Percentiles rank a stretch among this genome's conserved stretches.
Conservation (phyloP, 2,113 vertebrate species). For the Edolisoma coerulescens region DNA sequence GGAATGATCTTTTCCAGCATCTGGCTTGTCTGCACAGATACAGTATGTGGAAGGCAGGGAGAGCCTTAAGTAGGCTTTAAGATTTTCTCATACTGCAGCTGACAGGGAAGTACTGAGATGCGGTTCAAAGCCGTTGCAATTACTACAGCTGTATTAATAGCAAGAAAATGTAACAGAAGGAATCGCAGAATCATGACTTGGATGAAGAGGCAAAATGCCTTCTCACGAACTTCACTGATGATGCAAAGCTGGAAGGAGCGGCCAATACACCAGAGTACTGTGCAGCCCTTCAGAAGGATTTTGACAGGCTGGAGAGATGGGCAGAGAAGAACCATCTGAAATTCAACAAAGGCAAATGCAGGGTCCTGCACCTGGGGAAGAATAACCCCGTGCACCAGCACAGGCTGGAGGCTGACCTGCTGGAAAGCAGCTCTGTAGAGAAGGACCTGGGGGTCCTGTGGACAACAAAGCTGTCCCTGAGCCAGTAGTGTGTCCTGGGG, state of each 20-base stretch:
- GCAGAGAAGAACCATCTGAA: neutral
- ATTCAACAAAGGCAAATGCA: neutral
- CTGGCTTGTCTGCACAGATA: neutral
- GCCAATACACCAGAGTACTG: rapidly evolving
- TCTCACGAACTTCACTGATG: neutral
- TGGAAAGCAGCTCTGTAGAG: neutral
- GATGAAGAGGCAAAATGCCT: neutral
- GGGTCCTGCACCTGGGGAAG: neutral
- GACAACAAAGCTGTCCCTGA: neutral
- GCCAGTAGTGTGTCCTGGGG: neutral
- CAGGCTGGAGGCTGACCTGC: neutral
- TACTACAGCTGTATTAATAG: neutral
- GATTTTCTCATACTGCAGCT: neutral
- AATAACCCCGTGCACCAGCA: neutral
- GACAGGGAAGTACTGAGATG: neutral
- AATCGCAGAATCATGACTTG: neutral
- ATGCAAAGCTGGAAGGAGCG: neutral
- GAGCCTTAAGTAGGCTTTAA: neutral
- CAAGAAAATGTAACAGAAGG: neutral
- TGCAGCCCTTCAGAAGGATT: neutral
- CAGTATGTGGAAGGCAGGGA: neutral
- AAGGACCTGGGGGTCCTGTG: neutral
- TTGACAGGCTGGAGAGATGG: neutral
- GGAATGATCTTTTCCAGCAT: neutral
- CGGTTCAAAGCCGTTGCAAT: neutral